Evolutionary conservation across 2,888 invertebrate species (phyloP), one percentile per base, ranked within the genome.

Genomic region (Brenthis daphne): DNA sequence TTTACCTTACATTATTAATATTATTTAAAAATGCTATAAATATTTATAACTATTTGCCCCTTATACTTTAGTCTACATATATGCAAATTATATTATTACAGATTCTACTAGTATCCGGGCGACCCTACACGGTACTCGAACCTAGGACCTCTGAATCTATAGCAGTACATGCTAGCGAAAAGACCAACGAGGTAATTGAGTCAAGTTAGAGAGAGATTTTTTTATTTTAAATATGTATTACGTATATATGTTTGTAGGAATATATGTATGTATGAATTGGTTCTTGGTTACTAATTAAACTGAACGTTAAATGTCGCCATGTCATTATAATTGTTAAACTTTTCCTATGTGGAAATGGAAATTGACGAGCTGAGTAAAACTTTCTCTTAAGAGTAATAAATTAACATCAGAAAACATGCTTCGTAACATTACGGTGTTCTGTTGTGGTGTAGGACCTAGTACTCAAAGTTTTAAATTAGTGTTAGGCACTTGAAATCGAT

Each of bases 261-360:
- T 24, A 58, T 16, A 51, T 20, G 11, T 20, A 6, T 53, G 12
- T 43, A 57, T 57, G 16, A 3, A 33, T 24, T 11, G 37, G 37
- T 51, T 51, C 3, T 24, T n/a, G 2, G 43, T 47, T 33, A 57
- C 51, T 58, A 65, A 53, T 65, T 65, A 58, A 51, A 29, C 29
- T 56, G 20, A 56, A 64, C 33, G 47, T 48, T 14, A 43, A 48
- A 56, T 33, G 12, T 53, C 48, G n/a, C 48, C 14, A 6, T 48
- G 47, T 29, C 48, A 56, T 64, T 64, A 56, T 64, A 56, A 33
- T 48, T 50, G 56, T 16, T 8, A 48, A 65, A 65, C 51, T 65
- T 65, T 58, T 58, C 65, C 57, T 58, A 65, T 58, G 53, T 65
- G 37, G 20, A 37, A 53, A 33, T 65, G 58, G 51, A 65, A 65